Percentiles rank a stretch among this genome's conserved stretches.
These are phyloP conservation scores for Lepisosteus oculatus DNA, from an alignment of 2,113 vertebrate species.

Conservation along the genomic window DNA sequence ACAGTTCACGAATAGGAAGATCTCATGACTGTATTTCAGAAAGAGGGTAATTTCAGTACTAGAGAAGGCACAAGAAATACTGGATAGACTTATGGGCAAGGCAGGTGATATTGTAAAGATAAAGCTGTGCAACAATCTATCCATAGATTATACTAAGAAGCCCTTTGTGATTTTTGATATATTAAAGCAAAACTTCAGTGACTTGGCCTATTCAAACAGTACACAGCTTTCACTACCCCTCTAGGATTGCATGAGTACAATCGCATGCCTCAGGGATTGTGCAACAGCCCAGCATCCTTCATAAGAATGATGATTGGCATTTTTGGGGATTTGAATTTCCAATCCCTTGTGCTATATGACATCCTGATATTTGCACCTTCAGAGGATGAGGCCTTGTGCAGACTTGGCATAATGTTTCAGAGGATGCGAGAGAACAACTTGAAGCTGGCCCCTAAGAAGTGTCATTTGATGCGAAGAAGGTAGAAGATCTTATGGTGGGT, in stretches of 20 bases:
- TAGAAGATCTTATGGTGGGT: background rate
- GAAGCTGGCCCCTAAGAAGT: constrained; percentile 19
- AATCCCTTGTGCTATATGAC: constrained; percentile 17
- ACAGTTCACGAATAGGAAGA: constrained; percentile 27
- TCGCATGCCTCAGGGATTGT: constrained; percentile 5
- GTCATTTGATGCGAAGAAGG: constrained; percentile 1
- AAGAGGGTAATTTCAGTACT: background rate
- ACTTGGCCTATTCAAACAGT: constrained; percentile 16
- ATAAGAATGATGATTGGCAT: constrained; percentile 9
- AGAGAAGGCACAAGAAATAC: background rate
- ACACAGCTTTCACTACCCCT: constrained; percentile 4
- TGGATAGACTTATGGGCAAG: constrained; percentile 1
- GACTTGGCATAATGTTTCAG: background rate
- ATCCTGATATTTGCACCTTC: constrained; percentile 15
- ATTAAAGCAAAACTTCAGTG: constrained; percentile 26
- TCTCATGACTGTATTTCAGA: constrained; percentile 25
- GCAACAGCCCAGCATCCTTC: constrained; percentile 9
- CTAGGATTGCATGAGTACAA: background rate
- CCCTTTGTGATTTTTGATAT: constrained; percentile 25
- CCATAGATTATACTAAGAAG: constrained; percentile 2
- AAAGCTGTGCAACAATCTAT: constrained; percentile 7
- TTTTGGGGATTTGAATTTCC: constrained; percentile 20
- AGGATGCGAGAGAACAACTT: constrained; percentile 11
- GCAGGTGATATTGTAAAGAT: constrained; percentile 17
- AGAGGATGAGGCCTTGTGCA: background rate